Percentiles rank a stretch among this genome's conserved stretches.
phyloP scores from a whole-genome alignment of 1,140 invertebrate species.

The Eupristina koningsbergeri region DNA sequence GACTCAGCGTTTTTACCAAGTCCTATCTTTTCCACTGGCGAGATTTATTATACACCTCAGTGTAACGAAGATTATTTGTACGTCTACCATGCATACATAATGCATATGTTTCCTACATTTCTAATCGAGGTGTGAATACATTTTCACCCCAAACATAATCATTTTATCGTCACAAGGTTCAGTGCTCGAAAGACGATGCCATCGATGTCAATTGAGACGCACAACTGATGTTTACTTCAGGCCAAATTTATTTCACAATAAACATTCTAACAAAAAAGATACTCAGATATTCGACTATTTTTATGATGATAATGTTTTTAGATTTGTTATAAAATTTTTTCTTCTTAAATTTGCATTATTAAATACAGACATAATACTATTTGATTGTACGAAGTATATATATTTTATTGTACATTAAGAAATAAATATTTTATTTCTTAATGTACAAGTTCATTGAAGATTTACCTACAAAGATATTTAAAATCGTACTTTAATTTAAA shows the following conservation, averaged over 20 bases:
- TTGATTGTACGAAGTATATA: too few relatives aligned
- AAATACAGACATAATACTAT: neutral
- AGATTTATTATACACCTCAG: too few relatives aligned
- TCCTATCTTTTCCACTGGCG: neutral
- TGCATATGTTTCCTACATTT: neutral
- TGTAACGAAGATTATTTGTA: neutral
- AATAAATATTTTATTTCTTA: too few relatives aligned
- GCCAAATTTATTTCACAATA: neutral
- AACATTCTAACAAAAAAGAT: neutral
- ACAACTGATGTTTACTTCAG: neutral
- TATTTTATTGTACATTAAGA: too few relatives aligned
- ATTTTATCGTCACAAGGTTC: neutral
- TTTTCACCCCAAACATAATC: neutral
- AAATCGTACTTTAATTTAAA: too few relatives aligned
- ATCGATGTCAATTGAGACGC: neutral
- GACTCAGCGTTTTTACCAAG: neutral
- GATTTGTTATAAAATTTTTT: neutral
- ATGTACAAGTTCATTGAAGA: too few relatives aligned
- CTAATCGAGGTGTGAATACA: neutral
- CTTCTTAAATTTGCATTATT: neutral
- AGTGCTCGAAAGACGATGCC: neutral
- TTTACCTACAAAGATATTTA: too few relatives aligned
- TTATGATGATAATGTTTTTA: neutral
- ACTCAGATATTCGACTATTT: neutral
- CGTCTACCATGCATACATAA: neutral